Conservation (phyloP, 1,140 invertebrate genomes). For the Pararge aegeria region DNA sequence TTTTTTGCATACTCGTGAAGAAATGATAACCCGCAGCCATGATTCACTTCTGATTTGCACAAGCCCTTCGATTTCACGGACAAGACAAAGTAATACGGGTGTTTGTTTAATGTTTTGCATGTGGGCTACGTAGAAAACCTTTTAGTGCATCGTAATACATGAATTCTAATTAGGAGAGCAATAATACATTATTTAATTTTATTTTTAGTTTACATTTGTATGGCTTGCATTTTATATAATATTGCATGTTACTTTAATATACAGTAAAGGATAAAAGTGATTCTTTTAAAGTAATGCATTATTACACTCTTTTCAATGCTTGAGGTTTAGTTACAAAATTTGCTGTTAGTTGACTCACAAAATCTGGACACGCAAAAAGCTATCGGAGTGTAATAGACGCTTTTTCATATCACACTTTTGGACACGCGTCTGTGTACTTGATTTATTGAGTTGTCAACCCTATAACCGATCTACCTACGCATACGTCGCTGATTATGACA, state of each 20-base stretch:
- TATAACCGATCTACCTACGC: conserved; percentile 25
- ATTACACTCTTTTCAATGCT: too few relatives aligned
- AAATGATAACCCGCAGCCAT: not conserved
- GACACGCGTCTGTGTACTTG: conserved; percentile 3
- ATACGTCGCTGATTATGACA: conserved; percentile 62
- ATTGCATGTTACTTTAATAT: too few relatives aligned
- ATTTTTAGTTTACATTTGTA: too few relatives aligned
- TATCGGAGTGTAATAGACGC: not conserved
- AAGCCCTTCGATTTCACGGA: not conserved
- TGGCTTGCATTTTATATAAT: too few relatives aligned
- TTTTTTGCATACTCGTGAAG: not conserved
- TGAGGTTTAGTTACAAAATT: too few relatives aligned
- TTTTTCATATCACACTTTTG: not conserved
- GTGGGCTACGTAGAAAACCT: too few relatives aligned
- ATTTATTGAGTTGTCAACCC: not conserved
- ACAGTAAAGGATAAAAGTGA: too few relatives aligned
- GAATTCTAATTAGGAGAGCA: too few relatives aligned
- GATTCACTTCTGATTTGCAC: not conserved
- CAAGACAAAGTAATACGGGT: not conserved
- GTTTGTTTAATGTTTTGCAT: not conserved
- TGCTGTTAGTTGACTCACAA: too few relatives aligned
- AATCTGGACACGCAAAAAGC: not conserved
- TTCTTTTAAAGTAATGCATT: too few relatives aligned
- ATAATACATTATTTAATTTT: not conserved
- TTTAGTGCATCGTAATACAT: too few relatives aligned